These are phyloP conservation scores for Leptopilina myrica DNA, from an alignment of 2,888 invertebrate species.

Conservation along the genomic window DNA sequence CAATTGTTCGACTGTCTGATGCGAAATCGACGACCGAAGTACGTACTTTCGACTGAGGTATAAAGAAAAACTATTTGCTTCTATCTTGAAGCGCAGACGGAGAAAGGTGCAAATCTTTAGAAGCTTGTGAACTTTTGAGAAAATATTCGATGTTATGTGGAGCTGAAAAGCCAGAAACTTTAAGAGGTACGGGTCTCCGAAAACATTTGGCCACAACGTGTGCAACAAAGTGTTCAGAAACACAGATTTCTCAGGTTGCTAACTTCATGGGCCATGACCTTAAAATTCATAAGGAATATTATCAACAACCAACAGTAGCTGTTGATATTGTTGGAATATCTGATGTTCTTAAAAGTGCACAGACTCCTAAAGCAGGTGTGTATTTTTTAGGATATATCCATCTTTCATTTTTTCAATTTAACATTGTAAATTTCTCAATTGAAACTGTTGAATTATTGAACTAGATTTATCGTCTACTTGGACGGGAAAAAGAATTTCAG, in stretches of 20 bases:
- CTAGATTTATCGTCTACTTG: no score
- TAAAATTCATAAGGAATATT: neutral
- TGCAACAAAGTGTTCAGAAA: neutral
- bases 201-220: neutral
- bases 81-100: neutral
- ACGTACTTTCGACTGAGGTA: no score
- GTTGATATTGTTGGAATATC: neutral
- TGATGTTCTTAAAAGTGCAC: neutral
- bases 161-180: neutral
- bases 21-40: no score
- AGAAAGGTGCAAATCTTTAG: neutral
- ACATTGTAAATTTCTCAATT: no score
- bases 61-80: no score
- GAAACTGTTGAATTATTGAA: no score
- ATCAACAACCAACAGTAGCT: neutral
- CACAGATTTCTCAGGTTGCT: neutral
- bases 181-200: neutral
- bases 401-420: neutral
- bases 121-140: neutral
- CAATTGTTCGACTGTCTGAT: no score
- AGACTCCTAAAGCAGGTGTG: neutral
- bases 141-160: neutral
- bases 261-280: neutral
- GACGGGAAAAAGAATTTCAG: no score
- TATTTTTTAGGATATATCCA: neutral